Conservation (phyloP, 2,888 invertebrate genomes). For the Ferrisia virgata region DNA sequence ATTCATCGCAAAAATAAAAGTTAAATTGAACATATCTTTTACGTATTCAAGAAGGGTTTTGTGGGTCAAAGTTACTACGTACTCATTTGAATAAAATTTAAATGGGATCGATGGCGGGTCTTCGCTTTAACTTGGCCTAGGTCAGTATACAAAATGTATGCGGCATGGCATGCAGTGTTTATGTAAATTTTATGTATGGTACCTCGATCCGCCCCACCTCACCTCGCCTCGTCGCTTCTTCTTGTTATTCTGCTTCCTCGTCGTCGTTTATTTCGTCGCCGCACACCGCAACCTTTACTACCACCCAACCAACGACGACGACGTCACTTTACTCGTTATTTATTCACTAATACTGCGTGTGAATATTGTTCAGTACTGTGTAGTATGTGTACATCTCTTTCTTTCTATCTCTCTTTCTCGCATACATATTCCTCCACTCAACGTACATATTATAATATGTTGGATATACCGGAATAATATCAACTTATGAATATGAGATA, state of each 20-base stretch:
- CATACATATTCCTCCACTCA: no score
- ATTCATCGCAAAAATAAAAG: background rate
- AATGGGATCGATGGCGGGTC: conserved; percentile 47
- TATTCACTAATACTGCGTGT: conserved; percentile 6
- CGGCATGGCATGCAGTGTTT: conserved; percentile 43
- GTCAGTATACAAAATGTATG: conserved; percentile 44
- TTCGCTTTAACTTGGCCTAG: conserved; percentile 44
- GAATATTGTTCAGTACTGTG: background rate
- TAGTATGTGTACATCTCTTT: no score
- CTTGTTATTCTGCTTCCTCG: background rate
- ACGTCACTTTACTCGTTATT: conserved; percentile 25
- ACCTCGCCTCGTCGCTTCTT: background rate
- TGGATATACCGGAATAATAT: no score
- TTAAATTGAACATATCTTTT: conserved; percentile 47
- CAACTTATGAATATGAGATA: background rate
- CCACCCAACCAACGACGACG: no score
- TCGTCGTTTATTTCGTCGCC: background rate
- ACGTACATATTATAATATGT: no score
- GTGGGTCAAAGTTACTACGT: conserved; percentile 50
- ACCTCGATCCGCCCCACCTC: conserved; percentile 4
- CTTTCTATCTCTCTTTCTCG: no score
- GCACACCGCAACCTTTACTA: no score
- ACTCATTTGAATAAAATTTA: conserved; percentile 51
- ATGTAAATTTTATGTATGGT: conserved; percentile 43
- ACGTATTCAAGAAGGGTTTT: conserved; percentile 50